These are phyloP conservation scores for Dryomyza anilis DNA, from an alignment of 2,888 invertebrate species.

Conservation along the genomic window DNA sequence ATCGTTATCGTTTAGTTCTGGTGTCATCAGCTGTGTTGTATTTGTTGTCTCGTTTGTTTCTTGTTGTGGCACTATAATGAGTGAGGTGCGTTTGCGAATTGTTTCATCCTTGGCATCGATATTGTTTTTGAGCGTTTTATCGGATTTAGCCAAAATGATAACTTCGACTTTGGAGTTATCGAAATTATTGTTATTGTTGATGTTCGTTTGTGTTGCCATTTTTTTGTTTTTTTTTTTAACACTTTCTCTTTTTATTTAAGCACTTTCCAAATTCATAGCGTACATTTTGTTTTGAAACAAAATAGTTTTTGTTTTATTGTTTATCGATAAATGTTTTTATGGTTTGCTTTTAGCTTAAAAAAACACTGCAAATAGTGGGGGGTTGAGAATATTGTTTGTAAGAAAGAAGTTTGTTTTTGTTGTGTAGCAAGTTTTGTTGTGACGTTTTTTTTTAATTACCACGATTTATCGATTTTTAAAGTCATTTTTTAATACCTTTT, in stretches of 20 bases:
- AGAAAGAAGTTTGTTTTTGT: too few relatives aligned
- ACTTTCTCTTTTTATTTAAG: constrained; percentile 7
- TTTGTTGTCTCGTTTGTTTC: constrained; percentile 8
- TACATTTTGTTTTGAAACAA: neutral
- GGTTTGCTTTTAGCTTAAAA: too few relatives aligned
- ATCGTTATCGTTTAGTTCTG: neutral
- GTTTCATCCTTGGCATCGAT: constrained; percentile 60
- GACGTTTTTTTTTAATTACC: too few relatives aligned
- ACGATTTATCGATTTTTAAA: too few relatives aligned
- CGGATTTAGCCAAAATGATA: constrained; percentile 56
- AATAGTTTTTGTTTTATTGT: neutral
- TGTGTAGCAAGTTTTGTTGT: too few relatives aligned
- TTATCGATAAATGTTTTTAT: neutral
- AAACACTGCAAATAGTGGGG: too few relatives aligned
- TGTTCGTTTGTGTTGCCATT: constrained; percentile 35
- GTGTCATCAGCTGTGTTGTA: neutral
- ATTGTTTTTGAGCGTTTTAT: constrained; percentile 59
- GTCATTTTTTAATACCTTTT: constrained; percentile 28
- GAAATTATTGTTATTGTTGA: constrained; percentile 33
- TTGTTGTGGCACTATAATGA: constrained; percentile 56
- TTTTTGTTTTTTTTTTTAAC: constrained; percentile 32
- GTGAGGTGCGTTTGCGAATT: constrained; percentile 57
- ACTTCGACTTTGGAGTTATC: constrained; percentile 54
- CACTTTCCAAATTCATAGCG: constrained; percentile 18
- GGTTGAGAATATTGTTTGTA: too few relatives aligned